Evolutionary conservation across 2,888 invertebrate species (phyloP), one percentile per base, ranked within the genome.

Genomic region (Brachypalpus laphriformis): DNA sequence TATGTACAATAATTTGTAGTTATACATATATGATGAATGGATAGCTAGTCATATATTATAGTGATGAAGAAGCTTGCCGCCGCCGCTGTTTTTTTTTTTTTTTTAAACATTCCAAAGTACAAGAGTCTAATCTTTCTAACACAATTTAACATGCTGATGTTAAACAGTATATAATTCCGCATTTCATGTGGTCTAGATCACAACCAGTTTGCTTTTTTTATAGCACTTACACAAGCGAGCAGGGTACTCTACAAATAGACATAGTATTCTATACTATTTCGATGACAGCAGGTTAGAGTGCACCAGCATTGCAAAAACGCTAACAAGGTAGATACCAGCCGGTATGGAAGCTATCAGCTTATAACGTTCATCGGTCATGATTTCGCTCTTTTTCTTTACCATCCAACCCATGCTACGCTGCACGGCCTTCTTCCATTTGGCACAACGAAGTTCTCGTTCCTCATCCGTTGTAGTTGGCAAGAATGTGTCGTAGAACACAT

Each of bases 371-470:
- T 97, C 96, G 94, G 97, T 96, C 95, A 96, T 96, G 51, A 94
- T 93, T 88, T 93, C 92, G 7, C 96, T 95, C 91, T 95, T 96
- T 90, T 96, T 95, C 4, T 94, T 93, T 0, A 94, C 93, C 18
- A 96, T 96, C 98, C 98, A 98, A 82, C 97, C 97, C 88, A 98
- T 94, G 40, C 97, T 97, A 31, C 98, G 94, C 89, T 97, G 95
- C 1, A 99, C 98, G 0, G 98, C 98, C 95, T 97, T 96, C 92
- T 98, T 98, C 98, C 98, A 98, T 92, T 97, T 96, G 6, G 94
- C 96, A 91, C 97, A 98, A 83, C 98, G 94, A 3, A 94, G 93
- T 90, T 96, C 95, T 72, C 98, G 94, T 90, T 98, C 97, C 91
- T 95, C 95, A 68, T 95, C 94, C 0, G 96, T 95, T 8, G 96